Percentiles rank a stretch among this genome's conserved stretches.
phyloP scores from a whole-genome alignment of 2,113 vertebrate species.

The Pongo abelii region DNA sequence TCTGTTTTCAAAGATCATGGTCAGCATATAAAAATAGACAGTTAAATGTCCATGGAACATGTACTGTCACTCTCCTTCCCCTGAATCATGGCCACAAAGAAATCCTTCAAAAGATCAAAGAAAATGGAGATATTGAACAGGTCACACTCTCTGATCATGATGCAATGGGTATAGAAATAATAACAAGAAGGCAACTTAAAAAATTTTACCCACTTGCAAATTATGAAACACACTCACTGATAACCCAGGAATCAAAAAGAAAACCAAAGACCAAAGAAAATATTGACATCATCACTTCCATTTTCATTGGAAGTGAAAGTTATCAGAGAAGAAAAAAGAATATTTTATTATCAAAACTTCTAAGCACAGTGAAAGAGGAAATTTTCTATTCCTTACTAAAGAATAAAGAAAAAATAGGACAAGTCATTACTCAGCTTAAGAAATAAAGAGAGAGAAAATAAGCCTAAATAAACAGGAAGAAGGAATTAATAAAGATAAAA shows the following conservation, averaged over 20 bases:
- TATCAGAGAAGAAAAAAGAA: background rate
- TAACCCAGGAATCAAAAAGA: background rate
- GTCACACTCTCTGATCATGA: background rate
- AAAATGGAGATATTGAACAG: background rate
- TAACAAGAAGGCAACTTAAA: background rate
- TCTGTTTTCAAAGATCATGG: background rate
- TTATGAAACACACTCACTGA: background rate
- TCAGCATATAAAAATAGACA: background rate
- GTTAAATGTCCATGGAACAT: background rate
- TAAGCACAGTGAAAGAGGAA: constrained; percentile 20
- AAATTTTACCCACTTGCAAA: background rate
- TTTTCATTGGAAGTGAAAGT: background rate
- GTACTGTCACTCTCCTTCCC: too few relatives aligned
- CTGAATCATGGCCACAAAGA: background rate
- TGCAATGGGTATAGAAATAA: background rate
- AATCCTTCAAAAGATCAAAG: background rate
- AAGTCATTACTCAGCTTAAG: background rate
- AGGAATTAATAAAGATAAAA: background rate
- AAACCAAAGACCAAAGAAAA: background rate
- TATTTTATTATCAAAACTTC: background rate
- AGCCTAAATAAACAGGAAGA: background rate
- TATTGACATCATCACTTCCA: too few relatives aligned
- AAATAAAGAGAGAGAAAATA: constrained; percentile 15
- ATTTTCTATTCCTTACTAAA: background rate
- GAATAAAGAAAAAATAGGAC: background rate